These are phyloP conservation scores for Nothocercus nigrocapillus DNA, from an alignment of 2,113 vertebrate genomes.

Conservation along the genomic window DNA sequence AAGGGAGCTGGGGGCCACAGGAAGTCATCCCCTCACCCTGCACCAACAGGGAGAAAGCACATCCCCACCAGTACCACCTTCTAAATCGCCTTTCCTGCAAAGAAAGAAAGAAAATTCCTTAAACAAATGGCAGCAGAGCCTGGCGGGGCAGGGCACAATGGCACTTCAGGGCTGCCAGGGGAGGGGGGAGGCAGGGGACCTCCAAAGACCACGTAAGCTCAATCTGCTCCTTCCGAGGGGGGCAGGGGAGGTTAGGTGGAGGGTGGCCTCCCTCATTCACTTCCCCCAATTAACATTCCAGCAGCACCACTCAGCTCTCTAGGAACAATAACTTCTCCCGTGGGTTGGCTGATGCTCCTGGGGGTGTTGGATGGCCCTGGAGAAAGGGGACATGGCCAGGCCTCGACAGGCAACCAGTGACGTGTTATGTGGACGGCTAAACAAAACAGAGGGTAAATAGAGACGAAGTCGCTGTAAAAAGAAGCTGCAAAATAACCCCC, in stretches of 20 bases:
- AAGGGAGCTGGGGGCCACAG: too few species aligned
- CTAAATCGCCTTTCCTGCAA: slow-evolving; percentile 13
- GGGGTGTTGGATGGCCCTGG: neutral
- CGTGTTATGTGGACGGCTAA: neutral
- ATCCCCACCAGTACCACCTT: neutral
- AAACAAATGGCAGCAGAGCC: slow-evolving; percentile 51
- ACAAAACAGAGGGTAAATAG: slow-evolving; percentile 13
- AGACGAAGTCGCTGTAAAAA: neutral
- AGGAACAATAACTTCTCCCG: slow-evolving; percentile 55
- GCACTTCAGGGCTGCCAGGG: slow-evolving; percentile 10
- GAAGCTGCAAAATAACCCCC: neutral
- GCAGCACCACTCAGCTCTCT: slow-evolving; percentile 22
- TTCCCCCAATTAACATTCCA: slow-evolving; percentile 76
- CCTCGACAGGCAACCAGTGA: neutral
- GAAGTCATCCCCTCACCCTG: neutral
- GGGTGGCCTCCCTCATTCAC: slow-evolving; percentile 52
- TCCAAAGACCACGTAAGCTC: slow-evolving; percentile 66
- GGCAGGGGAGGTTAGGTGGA: slow-evolving; percentile 54
- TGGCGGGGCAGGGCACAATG: slow-evolving; percentile 29
- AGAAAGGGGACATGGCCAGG: neutral
- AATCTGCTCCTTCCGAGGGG: slow-evolving; percentile 56
- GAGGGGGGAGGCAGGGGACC: neutral
- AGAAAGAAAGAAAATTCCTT: neutral
- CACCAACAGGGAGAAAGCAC: neutral
- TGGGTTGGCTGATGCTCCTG: neutral